Conservation (phyloP, 2,113 vertebrate genomes). For the Rana temporaria region DNA sequence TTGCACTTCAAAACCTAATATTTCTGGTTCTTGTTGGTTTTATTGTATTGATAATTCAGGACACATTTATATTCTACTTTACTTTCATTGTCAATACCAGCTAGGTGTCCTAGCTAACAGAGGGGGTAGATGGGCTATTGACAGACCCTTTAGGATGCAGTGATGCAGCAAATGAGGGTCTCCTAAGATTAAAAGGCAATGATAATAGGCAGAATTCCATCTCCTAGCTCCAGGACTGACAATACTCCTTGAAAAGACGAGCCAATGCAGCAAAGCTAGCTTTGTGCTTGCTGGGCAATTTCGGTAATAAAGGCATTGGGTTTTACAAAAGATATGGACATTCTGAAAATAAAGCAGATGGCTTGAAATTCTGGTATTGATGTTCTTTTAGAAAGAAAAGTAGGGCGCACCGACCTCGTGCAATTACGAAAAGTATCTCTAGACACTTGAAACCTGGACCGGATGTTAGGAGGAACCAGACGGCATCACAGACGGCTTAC, state of each 20-base stretch:
- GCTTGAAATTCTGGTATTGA: too few relatives aligned
- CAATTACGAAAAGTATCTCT: too few relatives aligned
- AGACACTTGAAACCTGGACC: too few relatives aligned
- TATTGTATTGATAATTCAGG: conserved; percentile 4
- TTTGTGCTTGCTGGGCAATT: too few relatives aligned
- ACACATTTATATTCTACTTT: background rate
- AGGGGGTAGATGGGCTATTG: background rate
- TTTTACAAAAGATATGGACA: too few relatives aligned
- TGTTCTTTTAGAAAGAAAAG: too few relatives aligned
- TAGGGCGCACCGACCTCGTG: too few relatives aligned
- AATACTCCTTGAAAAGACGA: background rate
- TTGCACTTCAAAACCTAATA: too few relatives aligned
- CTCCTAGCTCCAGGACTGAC: background rate
- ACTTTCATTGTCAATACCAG: background rate
- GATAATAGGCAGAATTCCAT: background rate
- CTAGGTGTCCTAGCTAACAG: background rate
- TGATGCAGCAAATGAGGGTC: conserved; percentile 30
- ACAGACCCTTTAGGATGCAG: background rate
- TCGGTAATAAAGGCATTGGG: too few relatives aligned
- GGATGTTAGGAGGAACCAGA: too few relatives aligned
- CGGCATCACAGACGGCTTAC: too few relatives aligned
- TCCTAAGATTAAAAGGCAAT: conserved; percentile 20
- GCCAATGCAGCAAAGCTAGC: background rate
- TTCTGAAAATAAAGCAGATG: too few relatives aligned
- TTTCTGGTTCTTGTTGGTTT: background rate